These are phyloP conservation scores for Microctenopoma stevenorrisi DNA, from an alignment of 2,797 vertebrate genomes.

Conservation along the genomic window DNA sequence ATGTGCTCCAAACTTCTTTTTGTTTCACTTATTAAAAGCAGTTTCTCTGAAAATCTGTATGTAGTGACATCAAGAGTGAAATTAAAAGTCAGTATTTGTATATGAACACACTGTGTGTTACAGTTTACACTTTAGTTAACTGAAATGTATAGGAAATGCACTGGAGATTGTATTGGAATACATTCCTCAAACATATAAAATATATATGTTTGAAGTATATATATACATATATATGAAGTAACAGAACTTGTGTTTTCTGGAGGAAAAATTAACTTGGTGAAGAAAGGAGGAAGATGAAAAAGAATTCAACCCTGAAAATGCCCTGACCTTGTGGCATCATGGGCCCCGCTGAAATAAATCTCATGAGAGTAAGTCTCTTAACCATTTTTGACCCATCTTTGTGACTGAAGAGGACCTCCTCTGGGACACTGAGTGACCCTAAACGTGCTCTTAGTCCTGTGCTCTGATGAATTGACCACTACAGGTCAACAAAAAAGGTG, in stretches of 20 bases:
- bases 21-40: background rate
- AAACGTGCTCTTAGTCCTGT: conserved; percentile 18
- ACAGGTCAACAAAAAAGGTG: conserved; percentile 44
- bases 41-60: conserved; percentile 7
- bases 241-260: background rate
- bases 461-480: conserved; percentile 40
- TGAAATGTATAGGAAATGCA: conserved; percentile 10
- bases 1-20: conserved; percentile 13
- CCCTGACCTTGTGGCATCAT: conserved; percentile 32
- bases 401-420: conserved; percentile 42
- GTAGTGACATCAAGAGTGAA: conserved; percentile 19
- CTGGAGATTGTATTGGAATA: conserved; percentile 25
- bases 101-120: no score
- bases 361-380: conserved; percentile 62
- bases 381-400: conserved; percentile 50
- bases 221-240: background rate
- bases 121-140: no score
- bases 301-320: conserved; percentile 52
- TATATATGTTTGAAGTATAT: no score
- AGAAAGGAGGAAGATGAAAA: background rate
- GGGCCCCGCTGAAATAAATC: conserved; percentile 46
- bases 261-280: conserved; percentile 5
- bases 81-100: no score
- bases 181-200: background rate
- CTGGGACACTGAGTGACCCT: conserved; percentile 55